Evolutionary conservation across 92 coral and sea anemone genomes (phyloP).

Genomic region (Nematostella vectensis): DNA sequence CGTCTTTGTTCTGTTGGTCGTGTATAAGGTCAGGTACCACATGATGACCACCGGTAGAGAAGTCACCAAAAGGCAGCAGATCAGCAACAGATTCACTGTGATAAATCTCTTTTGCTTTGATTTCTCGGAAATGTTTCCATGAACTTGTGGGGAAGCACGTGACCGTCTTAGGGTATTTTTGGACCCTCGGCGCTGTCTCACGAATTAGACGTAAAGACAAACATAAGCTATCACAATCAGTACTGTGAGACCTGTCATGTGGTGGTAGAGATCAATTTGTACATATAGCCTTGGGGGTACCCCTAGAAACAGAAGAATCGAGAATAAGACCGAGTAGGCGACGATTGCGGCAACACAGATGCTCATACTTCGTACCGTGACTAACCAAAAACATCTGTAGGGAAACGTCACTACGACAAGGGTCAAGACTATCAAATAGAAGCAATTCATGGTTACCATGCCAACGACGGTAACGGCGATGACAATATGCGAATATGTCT

Average conservation of each 20-base stretch:
- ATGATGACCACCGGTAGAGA: slow-evolving; percentile 15
- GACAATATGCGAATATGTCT: not conserved
- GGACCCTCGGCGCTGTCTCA: slow-evolving; percentile 9
- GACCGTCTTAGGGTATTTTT: slow-evolving; percentile 5
- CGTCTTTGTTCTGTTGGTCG: not conserved
- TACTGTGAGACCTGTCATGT: slow-evolving; percentile 22
- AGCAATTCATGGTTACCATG: slow-evolving; percentile 26
- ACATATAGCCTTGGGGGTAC: slow-evolving; percentile 15
- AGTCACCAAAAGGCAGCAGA: slow-evolving; percentile 18
- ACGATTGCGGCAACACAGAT: slow-evolving; percentile 1
- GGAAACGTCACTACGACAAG: slow-evolving; percentile 30
- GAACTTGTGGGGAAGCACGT: slow-evolving; percentile 12
- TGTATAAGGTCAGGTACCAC: slow-evolving; percentile 25
- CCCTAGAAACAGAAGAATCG: slow-evolving; percentile 22
- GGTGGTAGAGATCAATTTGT: slow-evolving; percentile 21
- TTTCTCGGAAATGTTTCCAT: not conserved
- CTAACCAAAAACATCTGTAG: slow-evolving; percentile 15
- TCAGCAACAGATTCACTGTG: slow-evolving; percentile 24
- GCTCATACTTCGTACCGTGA: slow-evolving; percentile 16
- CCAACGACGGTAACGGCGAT: slow-evolving; percentile 8
- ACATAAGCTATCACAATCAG: slow-evolving; percentile 18
- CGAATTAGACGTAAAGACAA: slow-evolving; percentile 20
- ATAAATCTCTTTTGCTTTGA: slow-evolving; percentile 11
- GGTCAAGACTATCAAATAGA: slow-evolving; percentile 17
- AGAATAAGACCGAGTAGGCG: slow-evolving; percentile 10